These are phyloP conservation scores for Lophotis ruficrista DNA, from an alignment of 2,113 vertebrate species.

Conservation along the genomic window DNA sequence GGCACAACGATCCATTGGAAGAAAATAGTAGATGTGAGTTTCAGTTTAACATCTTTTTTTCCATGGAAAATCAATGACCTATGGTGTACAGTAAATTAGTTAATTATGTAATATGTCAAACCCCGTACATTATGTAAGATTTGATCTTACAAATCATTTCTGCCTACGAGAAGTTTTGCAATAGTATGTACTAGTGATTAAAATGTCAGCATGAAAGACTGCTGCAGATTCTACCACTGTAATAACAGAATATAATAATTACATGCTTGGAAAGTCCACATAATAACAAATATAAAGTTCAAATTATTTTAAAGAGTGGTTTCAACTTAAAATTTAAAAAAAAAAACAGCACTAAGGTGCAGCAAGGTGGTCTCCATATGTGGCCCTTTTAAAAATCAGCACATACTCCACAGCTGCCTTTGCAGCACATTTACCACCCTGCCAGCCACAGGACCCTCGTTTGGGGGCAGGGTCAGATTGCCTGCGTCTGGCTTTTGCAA, in stretches of 20 bases:
- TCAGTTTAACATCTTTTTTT: constrained; percentile 23
- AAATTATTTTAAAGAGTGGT: neutral
- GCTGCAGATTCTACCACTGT: constrained; percentile 2
- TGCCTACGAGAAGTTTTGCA: constrained; percentile 59
- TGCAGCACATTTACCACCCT: neutral
- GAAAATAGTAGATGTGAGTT: constrained; percentile 47
- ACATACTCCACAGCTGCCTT: neutral
- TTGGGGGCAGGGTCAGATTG: neutral
- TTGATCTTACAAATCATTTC: constrained; percentile 67
- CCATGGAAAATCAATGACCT: constrained; percentile 62
- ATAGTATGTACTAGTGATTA: constrained; percentile 61
- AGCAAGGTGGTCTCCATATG: neutral
- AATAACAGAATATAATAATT: constrained; percentile 56
- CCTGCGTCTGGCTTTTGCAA: neutral
- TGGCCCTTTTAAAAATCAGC: neutral
- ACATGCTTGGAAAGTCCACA: constrained; percentile 10
- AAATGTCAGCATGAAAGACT: constrained; percentile 70
- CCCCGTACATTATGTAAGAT: constrained; percentile 45
- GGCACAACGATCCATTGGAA: constrained; percentile 15
- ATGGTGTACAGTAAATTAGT: constrained; percentile 60
- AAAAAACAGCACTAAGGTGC: neutral
- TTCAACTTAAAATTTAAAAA: neutral
- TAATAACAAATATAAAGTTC: constrained; percentile 37
- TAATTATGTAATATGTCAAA: constrained; percentile 66
- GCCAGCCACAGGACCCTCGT: neutral